These are phyloP conservation scores for Bugulina stolonifera DNA, from an alignment of 2,888 invertebrate genomes.

Conservation along the genomic window DNA sequence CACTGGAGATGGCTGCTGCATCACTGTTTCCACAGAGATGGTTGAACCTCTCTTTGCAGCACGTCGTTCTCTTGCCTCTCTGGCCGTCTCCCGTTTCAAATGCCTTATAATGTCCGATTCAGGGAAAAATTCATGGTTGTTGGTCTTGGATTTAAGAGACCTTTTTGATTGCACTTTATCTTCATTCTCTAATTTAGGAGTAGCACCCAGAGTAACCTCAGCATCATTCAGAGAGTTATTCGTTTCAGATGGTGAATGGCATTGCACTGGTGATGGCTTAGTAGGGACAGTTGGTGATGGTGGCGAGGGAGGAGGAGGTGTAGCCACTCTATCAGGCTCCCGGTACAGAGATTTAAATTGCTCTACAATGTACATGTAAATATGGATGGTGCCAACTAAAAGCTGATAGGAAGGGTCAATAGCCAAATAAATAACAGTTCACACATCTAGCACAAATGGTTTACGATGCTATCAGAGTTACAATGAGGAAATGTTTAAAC, in stretches of 20 bases:
- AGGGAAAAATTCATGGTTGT: background rate
- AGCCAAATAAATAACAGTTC: no score
- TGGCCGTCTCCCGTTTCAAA: constrained; percentile 1
- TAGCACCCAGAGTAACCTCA: no score
- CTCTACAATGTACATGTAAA: background rate
- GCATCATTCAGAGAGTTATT: background rate
- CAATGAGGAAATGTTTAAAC: no score
- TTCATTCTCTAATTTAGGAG: no score
- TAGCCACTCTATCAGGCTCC: background rate
- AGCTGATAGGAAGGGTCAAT: no score
- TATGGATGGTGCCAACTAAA: no score
- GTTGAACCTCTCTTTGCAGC: constrained; percentile 8
- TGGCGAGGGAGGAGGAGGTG: constrained; percentile 1
- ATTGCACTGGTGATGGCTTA: background rate
- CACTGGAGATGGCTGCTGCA: background rate
- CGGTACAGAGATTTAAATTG: background rate
- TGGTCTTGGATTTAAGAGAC: background rate
- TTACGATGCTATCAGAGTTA: no score
- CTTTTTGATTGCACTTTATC: background rate
- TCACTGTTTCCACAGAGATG: background rate
- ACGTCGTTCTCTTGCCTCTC: constrained; percentile 9
- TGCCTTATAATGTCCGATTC: background rate
- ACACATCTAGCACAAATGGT: no score
- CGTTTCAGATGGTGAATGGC: background rate
- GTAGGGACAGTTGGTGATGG: background rate